Conservation (phyloP, 2,113 vertebrate genomes). For the Psephotus haematonotus region DNA sequence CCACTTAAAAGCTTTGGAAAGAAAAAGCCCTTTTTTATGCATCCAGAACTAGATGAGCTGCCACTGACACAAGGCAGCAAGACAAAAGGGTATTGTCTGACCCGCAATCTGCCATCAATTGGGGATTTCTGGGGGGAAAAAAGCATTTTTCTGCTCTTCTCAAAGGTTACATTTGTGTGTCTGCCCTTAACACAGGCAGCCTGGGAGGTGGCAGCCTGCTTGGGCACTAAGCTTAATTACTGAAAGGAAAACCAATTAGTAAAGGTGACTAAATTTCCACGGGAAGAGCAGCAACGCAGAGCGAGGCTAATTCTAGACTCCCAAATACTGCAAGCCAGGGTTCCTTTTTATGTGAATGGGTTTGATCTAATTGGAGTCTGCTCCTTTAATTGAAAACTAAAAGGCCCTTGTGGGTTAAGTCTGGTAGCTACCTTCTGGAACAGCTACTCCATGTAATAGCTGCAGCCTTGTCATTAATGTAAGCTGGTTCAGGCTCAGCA, state of each 20-base stretch:
- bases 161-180: not conserved
- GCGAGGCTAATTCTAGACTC: conserved; percentile 17
- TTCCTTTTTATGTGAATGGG: conserved; percentile 11
- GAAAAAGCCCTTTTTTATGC: not conserved
- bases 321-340: conserved; percentile 27
- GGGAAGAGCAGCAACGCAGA: conserved; percentile 42
- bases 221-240: conserved; percentile 51
- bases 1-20: not conserved
- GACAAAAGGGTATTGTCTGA: not conserved
- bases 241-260: conserved; percentile 69
- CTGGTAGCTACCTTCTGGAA: not conserved
- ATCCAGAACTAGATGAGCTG: not conserved
- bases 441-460: not conserved
- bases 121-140: rapidly evolving
- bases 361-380: conserved; percentile 30
- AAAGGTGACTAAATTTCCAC: conserved; percentile 71
- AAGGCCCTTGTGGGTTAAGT: conserved; percentile 26
- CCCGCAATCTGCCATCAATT: not conserved
- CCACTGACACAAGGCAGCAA: not conserved
- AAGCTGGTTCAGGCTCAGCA: not conserved
- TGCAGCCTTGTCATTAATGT: not conserved
- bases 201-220: conserved; percentile 44
- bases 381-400: conserved; percentile 54
- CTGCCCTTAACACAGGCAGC: not conserved
- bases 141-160: not conserved